Evolutionary conservation across 2,113 vertebrate genomes (phyloP), one percentile per base, ranked within the genome.

Genomic region (Indicator indicator): DNA sequence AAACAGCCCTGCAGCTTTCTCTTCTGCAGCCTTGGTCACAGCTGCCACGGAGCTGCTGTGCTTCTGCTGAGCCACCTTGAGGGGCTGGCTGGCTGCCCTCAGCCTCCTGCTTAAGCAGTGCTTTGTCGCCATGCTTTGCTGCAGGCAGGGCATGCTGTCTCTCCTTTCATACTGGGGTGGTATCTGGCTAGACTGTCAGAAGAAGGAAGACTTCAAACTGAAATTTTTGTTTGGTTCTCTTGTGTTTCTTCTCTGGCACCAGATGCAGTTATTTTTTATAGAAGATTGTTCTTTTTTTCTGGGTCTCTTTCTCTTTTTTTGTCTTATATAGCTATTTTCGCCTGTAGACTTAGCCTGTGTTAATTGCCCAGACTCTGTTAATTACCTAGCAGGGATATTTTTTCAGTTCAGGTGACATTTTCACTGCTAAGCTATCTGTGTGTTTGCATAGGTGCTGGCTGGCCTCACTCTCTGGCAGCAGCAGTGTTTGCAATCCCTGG

Each of bases 381-480:
- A 90, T 92, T 94, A 93, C 86, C 79, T 71, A 64, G 48, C 72
- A 92, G 82, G 44, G 27, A 90, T 52, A 24, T 16, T 56, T 91
- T 92, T 89, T 87, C 50, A 76, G 15, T 82, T 93, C 73, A 33
- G 55, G 38, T 92, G 84, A 67, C 67, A n/a, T 55, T 91, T 94
- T 92, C 76, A 74, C 71, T 85, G 78, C 71, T 89, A 67, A 94
- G 89, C 81, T 76, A 12, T 73, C 50, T 79, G 56, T 76, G 74
- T 92, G 74, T 94, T 94, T 93, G 78, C 72, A 54, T 89, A 93
- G 87, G 74, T 93, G 93, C 91, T 95, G 84, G 79, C 75, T 92
- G 81, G 82, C 78, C 78, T 94, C 42, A 52, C 81, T 85, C 77
- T 81, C 87, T 87, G 42, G 7, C 86, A 85, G 86, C 89, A 82